phyloP scores from a whole-genome alignment of 2,113 vertebrate species.

The Coptodon bakossiorum region DNA sequence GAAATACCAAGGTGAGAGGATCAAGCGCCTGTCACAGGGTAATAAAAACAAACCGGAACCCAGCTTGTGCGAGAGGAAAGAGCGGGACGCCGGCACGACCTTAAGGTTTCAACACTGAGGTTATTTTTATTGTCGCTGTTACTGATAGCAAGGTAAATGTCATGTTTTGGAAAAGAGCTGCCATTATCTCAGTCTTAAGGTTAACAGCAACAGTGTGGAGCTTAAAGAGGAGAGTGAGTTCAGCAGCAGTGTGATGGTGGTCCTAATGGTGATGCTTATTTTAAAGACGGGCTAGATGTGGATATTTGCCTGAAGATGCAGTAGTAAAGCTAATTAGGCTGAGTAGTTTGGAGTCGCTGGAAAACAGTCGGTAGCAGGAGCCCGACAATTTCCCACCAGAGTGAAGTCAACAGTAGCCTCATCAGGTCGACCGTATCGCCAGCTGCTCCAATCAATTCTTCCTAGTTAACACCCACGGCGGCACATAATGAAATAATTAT shows the following conservation, averaged over 20 bases:
- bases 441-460: constrained; percentile 49
- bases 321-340: neutral
- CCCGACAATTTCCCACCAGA: neutral
- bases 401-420: constrained; percentile 23
- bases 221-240: neutral
- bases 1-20: constrained; percentile 2
- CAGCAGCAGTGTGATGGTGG: neutral
- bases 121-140: neutral
- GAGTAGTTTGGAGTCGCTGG: neutral
- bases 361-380: neutral
- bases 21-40: neutral
- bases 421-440: constrained; percentile 5
- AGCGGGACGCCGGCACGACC: neutral
- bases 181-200: neutral
- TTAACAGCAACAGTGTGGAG: neutral
- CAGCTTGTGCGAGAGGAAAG: neutral
- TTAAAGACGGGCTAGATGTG: neutral
- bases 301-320: neutral
- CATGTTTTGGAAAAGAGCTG: neutral
- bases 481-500: constrained; percentile 56
- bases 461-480: constrained; percentile 35
- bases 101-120: neutral
- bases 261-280: neutral
- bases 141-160: neutral
- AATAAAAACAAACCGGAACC: constrained; percentile 8